Evolutionary conservation across 2,888 invertebrate species (phyloP).

Genomic region (Meteorus cinctellus): DNA sequence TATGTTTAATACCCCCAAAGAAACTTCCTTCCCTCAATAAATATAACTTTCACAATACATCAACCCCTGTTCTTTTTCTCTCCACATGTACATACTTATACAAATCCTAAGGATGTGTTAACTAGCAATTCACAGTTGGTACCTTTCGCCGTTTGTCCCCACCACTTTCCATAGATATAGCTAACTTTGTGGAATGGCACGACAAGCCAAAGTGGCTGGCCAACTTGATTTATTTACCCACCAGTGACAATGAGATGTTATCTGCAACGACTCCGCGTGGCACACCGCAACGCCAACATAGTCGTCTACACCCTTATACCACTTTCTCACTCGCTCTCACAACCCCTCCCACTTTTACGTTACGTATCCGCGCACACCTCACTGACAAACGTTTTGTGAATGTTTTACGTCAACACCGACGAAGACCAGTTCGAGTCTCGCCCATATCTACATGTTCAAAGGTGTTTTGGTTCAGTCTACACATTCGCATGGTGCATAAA

Average conservation of each 20-base stretch:
- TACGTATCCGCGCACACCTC: constrained; percentile 14
- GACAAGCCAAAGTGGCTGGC: constrained; percentile 44
- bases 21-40: no score
- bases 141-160: no score
- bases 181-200: constrained; percentile 23
- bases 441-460: not conserved
- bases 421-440: constrained; percentile 25
- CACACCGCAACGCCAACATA: constrained; percentile 52
- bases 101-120: no score
- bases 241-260: constrained; percentile 69
- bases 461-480: not conserved
- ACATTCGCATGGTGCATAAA: not conserved
- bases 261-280: constrained; percentile 59
- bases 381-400: constrained; percentile 20
- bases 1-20: no score
- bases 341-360: not conserved
- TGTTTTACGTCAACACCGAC: constrained; percentile 33
- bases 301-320: constrained; percentile 51
- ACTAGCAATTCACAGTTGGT: no score
- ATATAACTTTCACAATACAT: no score
- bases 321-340: constrained; percentile 39
- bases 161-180: no score
- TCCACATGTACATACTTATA: no score
- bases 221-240: constrained; percentile 64
- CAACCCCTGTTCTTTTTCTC: no score